These are phyloP conservation scores for Agelas oroides DNA, from an alignment of 37 sponge, comb jelly and placozoan species.

Conservation along the genomic window DNA sequence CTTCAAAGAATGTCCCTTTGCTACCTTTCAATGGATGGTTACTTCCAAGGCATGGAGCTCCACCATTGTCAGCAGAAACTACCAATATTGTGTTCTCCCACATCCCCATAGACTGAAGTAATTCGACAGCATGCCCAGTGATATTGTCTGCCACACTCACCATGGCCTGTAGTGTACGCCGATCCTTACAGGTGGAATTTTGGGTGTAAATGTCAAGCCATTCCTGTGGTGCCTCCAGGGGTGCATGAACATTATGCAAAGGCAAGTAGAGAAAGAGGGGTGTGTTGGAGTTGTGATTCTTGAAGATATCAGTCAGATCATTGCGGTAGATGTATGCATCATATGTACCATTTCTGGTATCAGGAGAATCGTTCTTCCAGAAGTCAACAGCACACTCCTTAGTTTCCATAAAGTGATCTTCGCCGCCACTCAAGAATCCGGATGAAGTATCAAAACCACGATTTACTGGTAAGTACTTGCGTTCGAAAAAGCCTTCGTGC, in stretches of 20 bases:
- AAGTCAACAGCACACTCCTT: neutral
- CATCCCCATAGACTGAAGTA: conserved; percentile 42
- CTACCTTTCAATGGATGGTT: conserved; percentile 51
- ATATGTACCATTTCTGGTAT: conserved; percentile 23
- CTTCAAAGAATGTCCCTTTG: conserved; percentile 51
- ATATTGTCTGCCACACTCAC: conserved; percentile 60
- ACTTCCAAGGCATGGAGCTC: neutral
- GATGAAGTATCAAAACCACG: conserved; percentile 34
- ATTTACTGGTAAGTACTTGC: conserved; percentile 14
- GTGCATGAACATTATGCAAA: conserved; percentile 37
- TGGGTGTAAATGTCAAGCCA: conserved; percentile 5
- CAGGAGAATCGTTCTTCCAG: neutral
- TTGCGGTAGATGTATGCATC: neutral
- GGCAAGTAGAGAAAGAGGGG: conserved; percentile 71
- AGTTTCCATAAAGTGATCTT: conserved; percentile 12
- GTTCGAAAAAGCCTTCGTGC: conserved; percentile 29
- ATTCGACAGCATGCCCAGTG: conserved; percentile 43
- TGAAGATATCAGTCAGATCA: neutral
- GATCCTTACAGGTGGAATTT: neutral
- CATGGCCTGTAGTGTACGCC: conserved; percentile 48
- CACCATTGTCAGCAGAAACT: conserved; percentile 21
- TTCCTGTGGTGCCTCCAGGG: conserved; percentile 57
- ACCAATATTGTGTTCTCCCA: conserved; percentile 61
- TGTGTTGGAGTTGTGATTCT: conserved; percentile 10
- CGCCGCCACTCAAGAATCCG: conserved; percentile 20